These are phyloP conservation scores for Callipepla squamata DNA, from an alignment of 2,113 vertebrate species.

Conservation along the genomic window DNA sequence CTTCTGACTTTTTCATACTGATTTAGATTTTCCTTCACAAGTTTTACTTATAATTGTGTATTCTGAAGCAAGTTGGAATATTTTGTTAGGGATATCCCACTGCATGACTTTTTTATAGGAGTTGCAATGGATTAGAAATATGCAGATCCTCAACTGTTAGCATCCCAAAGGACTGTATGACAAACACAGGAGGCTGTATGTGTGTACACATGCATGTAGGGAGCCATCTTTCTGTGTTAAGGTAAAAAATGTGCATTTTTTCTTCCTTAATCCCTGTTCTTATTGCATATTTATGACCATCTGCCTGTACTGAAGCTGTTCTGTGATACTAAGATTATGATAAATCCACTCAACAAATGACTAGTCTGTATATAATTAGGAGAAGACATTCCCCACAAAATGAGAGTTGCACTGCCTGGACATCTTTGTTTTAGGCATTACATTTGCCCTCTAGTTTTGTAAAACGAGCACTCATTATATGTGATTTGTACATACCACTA, in stretches of 20 bases:
- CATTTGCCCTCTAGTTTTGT: not conserved
- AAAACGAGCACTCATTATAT: not conserved
- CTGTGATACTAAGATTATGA: not conserved
- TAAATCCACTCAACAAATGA: not conserved
- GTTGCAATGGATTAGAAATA: not conserved
- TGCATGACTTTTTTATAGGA: not conserved
- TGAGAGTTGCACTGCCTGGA: not conserved
- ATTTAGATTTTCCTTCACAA: not conserved
- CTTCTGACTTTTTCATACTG: not conserved
- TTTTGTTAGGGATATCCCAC: not conserved
- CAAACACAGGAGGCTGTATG: not conserved
- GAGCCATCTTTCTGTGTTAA: not conserved
- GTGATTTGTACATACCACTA: not conserved
- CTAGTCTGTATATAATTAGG: not conserved
- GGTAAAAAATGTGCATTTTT: not conserved
- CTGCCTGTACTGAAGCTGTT: not conserved
- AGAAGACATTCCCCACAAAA: not conserved
- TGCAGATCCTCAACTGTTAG: not conserved
- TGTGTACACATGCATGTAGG: rapidly evolving
- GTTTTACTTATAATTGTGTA: not conserved
- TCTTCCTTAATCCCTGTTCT: not conserved
- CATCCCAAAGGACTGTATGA: not conserved
- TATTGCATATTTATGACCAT: not conserved
- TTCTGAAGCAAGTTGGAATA: not conserved
- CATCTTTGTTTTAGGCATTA: rapidly evolving